A percentile compares a stretch with the other conserved stretches of the same genome.
Evolutionary conservation across 1,140 invertebrate genomes (phyloP).

Genomic region (Macrobrachium rosenbergii): DNA sequence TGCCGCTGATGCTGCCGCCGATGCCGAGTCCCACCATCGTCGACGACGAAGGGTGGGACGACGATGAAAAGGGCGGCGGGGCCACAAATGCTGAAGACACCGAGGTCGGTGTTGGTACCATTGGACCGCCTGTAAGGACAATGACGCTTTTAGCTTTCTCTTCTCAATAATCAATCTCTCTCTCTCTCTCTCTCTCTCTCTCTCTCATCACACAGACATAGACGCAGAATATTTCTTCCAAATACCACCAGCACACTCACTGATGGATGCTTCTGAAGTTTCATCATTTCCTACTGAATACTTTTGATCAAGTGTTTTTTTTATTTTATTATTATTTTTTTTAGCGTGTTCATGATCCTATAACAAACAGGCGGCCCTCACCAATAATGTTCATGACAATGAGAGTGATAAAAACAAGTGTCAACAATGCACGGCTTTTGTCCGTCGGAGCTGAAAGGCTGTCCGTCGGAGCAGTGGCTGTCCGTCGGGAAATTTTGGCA

Average conservation of each 20-base stretch:
- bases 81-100: constrained; percentile 11
- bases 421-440: too few species aligned
- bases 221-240: neutral
- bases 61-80: neutral
- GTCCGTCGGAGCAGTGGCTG: too few species aligned
- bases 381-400: too few species aligned
- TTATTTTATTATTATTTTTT: too few species aligned
- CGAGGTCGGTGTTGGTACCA: constrained; percentile 38
- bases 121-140: constrained; percentile 57
- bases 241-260: neutral
- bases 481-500: too few species aligned
- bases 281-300: neutral
- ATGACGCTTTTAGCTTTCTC: constrained; percentile 48
- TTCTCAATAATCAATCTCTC: neutral
- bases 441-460: too few species aligned
- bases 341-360: neutral
- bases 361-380: neutral
- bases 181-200: neutral
- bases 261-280: too few species aligned
- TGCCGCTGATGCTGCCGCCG: neutral
- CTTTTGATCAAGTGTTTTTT: neutral
- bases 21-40: too few species aligned
- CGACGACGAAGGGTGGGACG: too few species aligned
- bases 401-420: too few species aligned
- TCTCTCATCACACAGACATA: neutral